Base-by-base conservation (phyloP, 2,113 vertebrate species). In the Peromyscus maniculatus region DNA sequence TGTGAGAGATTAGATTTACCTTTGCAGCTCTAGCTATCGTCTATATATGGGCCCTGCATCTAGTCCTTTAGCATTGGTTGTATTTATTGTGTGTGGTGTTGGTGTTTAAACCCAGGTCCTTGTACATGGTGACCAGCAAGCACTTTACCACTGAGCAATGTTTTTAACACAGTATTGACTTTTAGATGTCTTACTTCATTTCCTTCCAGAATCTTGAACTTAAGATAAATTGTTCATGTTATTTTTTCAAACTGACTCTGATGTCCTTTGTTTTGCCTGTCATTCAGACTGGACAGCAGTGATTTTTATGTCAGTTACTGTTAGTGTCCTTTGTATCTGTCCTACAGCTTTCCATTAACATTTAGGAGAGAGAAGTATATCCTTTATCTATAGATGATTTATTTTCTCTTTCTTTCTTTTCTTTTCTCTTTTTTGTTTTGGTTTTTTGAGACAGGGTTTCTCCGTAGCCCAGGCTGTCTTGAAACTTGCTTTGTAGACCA, bases 1-100 rank as follows among this genome's bases (percentile, higher is more conserved):
- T 89, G 17, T 59, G 86, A 59, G 55, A 83, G 86, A 74, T 67
- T 86, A 28, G 62, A 39, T 94, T 74, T 89, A 86, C 7, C 89
- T 52, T 89, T 79, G 72, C 87, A 74, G 33, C 21, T 90, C 94
- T 78, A 86, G 59, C 36, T 72, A 5, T 78, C 21, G 33, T 57
- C 13, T 93, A 9, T 87, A 4, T 72, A n/a, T 80, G 72, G 55
- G n/a, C 93, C 66, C 55, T 83, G 79, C 2, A 59, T 36, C 36
- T 83, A 6, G 17, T 15, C 55, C 52, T 93, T 26, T 43, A 71
- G 46, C 24, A 6, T 66, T 86, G 59, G 24, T 43, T 43, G 64
- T 84, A 19, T 19, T 80, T 55, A 52, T 33, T 49, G 16, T 87
- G 24, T 46, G 31, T 15, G 5, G 43, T 87, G 31, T 17, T 71